Evolutionary conservation across 1,140 invertebrate species (phyloP), one percentile per base, ranked within the genome.

Genomic region (Manduca sexta): DNA sequence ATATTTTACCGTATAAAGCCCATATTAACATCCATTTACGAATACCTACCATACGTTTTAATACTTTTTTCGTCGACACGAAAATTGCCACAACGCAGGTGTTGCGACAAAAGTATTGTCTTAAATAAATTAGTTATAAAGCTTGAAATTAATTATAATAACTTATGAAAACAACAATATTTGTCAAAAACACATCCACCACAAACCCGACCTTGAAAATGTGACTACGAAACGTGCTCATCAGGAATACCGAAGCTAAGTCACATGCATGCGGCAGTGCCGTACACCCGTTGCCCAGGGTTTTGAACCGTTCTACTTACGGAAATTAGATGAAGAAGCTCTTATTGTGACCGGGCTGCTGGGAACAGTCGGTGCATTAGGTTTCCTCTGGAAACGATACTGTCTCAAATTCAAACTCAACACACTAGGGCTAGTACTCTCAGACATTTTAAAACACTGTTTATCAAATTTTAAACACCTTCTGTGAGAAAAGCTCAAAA

Each of bases 351-450:
- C 63, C n/a, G 72, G 56, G 52, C 61, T 61, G 53, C 64, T 75
- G 13, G 73, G 56, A 31, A 69, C 73, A 61, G 63, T 50, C 52
- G 64, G 37, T 40, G 10, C 58, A 53, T 64, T 82, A 41, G 81
- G 76, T 74, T 78, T 83, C 49, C 67, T 80, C 60, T 84, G 82
- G 73, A 87, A 86, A 53, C 85, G 81, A 53, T 87, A 87, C 58
- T 86, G 84, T 62, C 85, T 79, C 55, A 87, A 68, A 64, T 84
- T n/a, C n/a, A n/a, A 84, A 79, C 80, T 85, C 56, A 87, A 69
- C 56, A 78, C 69, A 62, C 76, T 86, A 44, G 84, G 78, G 51
- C 75, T 83, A 64, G 74, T 80, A 61, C 76, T 71, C 56, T 81
- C 74, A 41, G 78, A 82, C 81, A 84, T 84, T 55, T 69, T 79